Evolutionary conservation across 2,888 invertebrate species (phyloP).

Genomic region (Brachyopa scutellaris): DNA sequence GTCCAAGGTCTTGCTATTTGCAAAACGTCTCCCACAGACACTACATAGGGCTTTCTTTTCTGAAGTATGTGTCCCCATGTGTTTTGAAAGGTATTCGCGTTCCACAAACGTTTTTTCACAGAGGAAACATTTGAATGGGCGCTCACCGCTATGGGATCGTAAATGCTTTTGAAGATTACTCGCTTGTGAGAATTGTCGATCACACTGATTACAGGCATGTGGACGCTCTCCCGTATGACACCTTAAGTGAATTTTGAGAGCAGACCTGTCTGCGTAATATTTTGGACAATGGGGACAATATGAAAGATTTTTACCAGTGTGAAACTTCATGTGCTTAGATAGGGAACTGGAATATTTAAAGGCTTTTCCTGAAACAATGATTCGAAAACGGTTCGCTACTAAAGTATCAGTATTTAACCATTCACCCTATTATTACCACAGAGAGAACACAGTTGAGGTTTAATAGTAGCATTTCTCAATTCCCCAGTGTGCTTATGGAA

Average conservation of each 20-base stretch:
- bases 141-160: slow-evolving; percentile 62
- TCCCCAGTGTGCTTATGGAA: slow-evolving; percentile 83
- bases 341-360: slow-evolving; percentile 83
- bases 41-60: slow-evolving; percentile 69
- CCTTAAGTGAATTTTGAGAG: slow-evolving; percentile 71
- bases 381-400: slow-evolving; percentile 73
- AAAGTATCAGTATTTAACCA: too few relatives aligned
- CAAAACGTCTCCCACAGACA: slow-evolving; percentile 73
- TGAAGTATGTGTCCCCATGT: slow-evolving; percentile 59
- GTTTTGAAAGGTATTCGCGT: slow-evolving; percentile 59
- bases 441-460: slow-evolving; percentile 77
- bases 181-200: slow-evolving; percentile 64
- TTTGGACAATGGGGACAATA: slow-evolving; percentile 82
- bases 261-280: slow-evolving; percentile 82
- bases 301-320: slow-evolving; percentile 82
- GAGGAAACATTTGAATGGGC: slow-evolving; percentile 60
- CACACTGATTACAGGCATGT: slow-evolving; percentile 58
- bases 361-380: slow-evolving; percentile 77
- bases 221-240: slow-evolving; percentile 71
- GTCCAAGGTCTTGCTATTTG: slow-evolving; percentile 50
- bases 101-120: slow-evolving; percentile 63
- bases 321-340: slow-evolving; percentile 83
- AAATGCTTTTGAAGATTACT: slow-evolving; percentile 71
- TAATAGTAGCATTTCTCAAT: slow-evolving; percentile 81
- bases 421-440: slow-evolving; percentile 46